phyloP scores from a whole-genome alignment of 2,888 invertebrate species.

The Epiblema foenella region DNA sequence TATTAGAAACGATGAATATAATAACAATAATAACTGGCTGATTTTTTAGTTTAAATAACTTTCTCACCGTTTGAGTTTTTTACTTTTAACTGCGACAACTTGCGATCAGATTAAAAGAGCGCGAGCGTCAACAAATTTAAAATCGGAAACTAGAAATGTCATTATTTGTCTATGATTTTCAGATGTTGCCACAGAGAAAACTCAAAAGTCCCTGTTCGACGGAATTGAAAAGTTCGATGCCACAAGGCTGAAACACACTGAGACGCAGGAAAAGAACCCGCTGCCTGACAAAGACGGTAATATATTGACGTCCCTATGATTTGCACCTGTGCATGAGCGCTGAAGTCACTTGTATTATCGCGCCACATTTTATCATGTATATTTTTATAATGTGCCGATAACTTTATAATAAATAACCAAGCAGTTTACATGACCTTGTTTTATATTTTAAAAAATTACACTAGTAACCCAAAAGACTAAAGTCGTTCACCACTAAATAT shows the following conservation, averaged over 20 bases:
- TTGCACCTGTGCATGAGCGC: constrained; percentile 41
- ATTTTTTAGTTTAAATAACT: constrained; percentile 7
- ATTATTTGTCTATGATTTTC: constrained; percentile 62
- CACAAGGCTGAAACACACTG: constrained; percentile 93
- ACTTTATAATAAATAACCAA: neutral
- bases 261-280: constrained; percentile 96
- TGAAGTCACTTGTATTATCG: constrained; percentile 23
- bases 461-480: no score
- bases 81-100: neutral
- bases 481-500: neutral
- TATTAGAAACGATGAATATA: neutral
- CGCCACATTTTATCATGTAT: constrained; percentile 2
- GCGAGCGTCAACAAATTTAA: neutral
- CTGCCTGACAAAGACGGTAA: constrained; percentile 97
- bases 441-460: no score
- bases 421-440: no score
- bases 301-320: constrained; percentile 51
- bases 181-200: constrained; percentile 96
- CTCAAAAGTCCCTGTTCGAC: constrained; percentile 92
- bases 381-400: constrained; percentile 9
- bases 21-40: constrained; percentile 15
- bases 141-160: constrained; percentile 11
- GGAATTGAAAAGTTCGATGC: constrained; percentile 95
- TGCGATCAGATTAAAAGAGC: neutral
- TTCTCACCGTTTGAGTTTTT: neutral